Evolutionary conservation across 2,113 vertebrate genomes (phyloP).

Genomic region (Hyaena hyaena): DNA sequence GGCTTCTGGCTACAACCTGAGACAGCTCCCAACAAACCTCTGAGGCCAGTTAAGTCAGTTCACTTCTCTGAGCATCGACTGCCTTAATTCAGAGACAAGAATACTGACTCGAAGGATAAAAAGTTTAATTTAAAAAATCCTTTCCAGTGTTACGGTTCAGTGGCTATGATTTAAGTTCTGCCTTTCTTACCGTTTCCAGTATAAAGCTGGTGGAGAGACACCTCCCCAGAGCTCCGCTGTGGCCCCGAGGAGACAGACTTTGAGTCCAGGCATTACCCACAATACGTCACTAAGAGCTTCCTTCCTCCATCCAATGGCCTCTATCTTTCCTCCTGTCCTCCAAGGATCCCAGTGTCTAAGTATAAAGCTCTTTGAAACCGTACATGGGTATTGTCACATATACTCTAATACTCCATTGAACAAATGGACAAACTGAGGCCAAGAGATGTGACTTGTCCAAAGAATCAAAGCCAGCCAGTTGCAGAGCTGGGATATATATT

Average conservation of each 20-base stretch:
- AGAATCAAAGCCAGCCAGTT: neutral
- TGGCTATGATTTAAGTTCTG: neutral
- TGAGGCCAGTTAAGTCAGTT: neutral
- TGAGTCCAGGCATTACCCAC: neutral
- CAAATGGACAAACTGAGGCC: neutral
- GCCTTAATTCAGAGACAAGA: conserved; percentile 34
- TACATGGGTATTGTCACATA: neutral
- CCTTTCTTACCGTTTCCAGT: neutral
- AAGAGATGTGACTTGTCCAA: neutral
- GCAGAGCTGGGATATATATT: neutral
- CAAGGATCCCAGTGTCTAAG: neutral
- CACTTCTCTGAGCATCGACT: neutral
- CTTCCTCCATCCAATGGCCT: neutral
- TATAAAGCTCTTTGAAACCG: neutral
- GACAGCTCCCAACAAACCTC: neutral
- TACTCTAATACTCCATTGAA: neutral
- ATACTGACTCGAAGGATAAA: neutral
- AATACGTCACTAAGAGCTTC: neutral
- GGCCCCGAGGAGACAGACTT: neutral
- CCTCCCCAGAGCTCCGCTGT: neutral
- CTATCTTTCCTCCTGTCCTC: neutral
- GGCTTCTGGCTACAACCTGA: neutral
- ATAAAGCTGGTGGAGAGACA: neutral
- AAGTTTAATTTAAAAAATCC: neutral
- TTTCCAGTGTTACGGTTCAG: neutral